These are phyloP conservation scores for Euwallacea similis DNA, from an alignment of 1,140 invertebrate species.

Conservation along the genomic window DNA sequence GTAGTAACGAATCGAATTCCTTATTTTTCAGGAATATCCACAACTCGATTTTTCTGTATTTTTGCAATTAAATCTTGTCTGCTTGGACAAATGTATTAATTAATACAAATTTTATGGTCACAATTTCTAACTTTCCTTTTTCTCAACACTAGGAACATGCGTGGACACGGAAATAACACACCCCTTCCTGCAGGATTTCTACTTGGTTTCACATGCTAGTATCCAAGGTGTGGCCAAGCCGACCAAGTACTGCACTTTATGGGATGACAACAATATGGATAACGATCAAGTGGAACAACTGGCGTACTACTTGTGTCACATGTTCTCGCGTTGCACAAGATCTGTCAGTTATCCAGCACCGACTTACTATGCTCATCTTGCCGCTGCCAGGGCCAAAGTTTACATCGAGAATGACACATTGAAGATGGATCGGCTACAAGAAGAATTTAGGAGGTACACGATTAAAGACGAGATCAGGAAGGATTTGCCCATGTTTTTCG, in stretches of 20 bases:
- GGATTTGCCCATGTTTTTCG: constrained; percentile 50
- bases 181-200: constrained; percentile 83
- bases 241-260: constrained; percentile 84
- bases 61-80: too few species aligned
- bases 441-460: constrained; percentile 36
- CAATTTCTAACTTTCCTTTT: background rate
- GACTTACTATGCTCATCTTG: constrained; percentile 92
- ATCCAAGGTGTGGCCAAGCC: constrained; percentile 84
- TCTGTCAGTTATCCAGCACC: constrained; percentile 91
- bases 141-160: constrained; percentile 62
- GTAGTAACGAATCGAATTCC: too few species aligned
- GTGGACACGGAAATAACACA: constrained; percentile 83
- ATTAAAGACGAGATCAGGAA: constrained; percentile 45
- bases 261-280: constrained; percentile 74
- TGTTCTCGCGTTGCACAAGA: constrained; percentile 84
- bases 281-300: constrained; percentile 76
- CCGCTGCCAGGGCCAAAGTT: constrained; percentile 72
- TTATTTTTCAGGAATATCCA: too few species aligned
- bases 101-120: too few species aligned
- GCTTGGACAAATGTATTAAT: too few species aligned
- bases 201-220: constrained; percentile 68
- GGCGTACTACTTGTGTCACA: constrained; percentile 85
- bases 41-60: background rate
- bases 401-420: constrained; percentile 45
- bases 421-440: constrained; percentile 41